A percentile compares a stretch with the other conserved stretches of the same genome.
Evolutionary conservation across 2,113 vertebrate species (phyloP).

Genomic region (Anarhynchus alexandrinus): DNA sequence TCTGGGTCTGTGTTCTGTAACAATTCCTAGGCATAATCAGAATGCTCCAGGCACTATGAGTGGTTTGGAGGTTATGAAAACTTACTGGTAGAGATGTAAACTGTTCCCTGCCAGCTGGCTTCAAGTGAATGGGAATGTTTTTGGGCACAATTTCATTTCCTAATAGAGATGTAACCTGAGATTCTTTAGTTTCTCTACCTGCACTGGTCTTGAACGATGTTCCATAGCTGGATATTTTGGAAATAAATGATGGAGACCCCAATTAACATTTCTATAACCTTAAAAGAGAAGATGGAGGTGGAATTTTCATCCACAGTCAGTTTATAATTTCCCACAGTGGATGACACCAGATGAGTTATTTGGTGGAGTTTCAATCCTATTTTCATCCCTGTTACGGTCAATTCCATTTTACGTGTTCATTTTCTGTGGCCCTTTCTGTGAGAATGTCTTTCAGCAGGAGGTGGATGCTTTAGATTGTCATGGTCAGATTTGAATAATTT

Average conservation of each 20-base stretch:
- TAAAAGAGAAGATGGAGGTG: not conserved
- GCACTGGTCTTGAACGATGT: not conserved
- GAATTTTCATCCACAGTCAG: not conserved
- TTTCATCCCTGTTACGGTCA: not conserved
- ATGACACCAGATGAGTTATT: not conserved
- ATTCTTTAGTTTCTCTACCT: not conserved
- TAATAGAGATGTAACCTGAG: not conserved
- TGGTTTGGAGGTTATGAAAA: not conserved
- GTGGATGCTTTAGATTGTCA: not conserved
- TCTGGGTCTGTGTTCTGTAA: not conserved
- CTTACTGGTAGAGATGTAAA: not conserved
- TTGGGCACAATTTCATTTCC: slow-evolving; percentile 20
- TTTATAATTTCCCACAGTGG: not conserved
- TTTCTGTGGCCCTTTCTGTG: not conserved
- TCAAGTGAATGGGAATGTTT: slow-evolving; percentile 14
- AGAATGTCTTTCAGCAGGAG: not conserved
- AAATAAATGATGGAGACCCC: not conserved
- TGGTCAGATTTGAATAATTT: not conserved
- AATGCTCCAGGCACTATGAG: not conserved
- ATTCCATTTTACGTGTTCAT: not conserved
- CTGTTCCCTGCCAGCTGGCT: slow-evolving; percentile 49
- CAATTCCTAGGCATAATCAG: not conserved
- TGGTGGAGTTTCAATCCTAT: not conserved
- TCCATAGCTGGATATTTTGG: not conserved
- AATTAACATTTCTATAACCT: not conserved